Evolutionary conservation across 2,797 vertebrate species (phyloP).

Genomic region (Ciconia nigra): DNA sequence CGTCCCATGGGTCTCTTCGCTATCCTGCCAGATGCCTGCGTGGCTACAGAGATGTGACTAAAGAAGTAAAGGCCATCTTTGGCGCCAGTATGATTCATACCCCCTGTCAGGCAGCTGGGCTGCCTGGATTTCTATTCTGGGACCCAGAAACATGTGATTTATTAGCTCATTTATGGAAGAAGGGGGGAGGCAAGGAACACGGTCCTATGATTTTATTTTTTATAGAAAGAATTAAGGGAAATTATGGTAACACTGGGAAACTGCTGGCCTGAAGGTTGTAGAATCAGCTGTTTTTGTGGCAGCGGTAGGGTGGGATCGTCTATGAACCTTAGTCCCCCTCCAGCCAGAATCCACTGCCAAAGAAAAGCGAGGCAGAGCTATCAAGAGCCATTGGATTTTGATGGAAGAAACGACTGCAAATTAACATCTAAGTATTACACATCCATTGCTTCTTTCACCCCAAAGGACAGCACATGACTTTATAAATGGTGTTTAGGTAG

Average conservation of each 20-base stretch:
- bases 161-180: slow-evolving; percentile 56
- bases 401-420: neutral
- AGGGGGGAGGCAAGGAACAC: neutral
- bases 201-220: neutral
- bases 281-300: neutral
- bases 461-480: neutral
- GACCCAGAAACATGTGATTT: slow-evolving; percentile 36
- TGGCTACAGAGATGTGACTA: neutral
- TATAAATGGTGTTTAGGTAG: neutral
- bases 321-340: neutral
- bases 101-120: neutral
- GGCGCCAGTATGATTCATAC: slow-evolving; percentile 26
- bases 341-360: neutral
- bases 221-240: neutral
- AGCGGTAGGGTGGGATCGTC: neutral
- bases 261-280: neutral
- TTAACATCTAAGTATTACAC: neutral
- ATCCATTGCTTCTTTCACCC: neutral
- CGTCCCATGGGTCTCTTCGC: neutral
- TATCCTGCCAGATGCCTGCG: slow-evolving; percentile 11
- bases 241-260: neutral
- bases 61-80: slow-evolving; percentile 14
- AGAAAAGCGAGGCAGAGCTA: neutral
- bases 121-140: slow-evolving; percentile 42
- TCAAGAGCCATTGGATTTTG: neutral